These are phyloP conservation scores for Neoitamus cyanurus DNA, from an alignment of 2,888 invertebrate species.

Conservation along the genomic window DNA sequence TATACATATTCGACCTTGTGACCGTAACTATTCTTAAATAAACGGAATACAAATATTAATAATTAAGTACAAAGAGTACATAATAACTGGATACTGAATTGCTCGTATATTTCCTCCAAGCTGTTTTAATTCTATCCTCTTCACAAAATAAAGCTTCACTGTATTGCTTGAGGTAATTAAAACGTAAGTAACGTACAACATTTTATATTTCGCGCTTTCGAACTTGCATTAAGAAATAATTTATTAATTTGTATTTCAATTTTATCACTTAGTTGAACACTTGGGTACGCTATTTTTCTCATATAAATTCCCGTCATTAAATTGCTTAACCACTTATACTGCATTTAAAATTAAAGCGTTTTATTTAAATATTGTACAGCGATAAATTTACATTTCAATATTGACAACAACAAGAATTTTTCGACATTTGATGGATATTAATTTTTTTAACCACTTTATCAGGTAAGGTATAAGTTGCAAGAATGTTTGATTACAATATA, in stretches of 20 bases:
- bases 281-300: slow-evolving; percentile 3
- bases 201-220: not conserved
- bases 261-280: slow-evolving; percentile 24
- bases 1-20: not conserved
- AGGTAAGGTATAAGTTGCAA: slow-evolving; percentile 1
- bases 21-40: not conserved
- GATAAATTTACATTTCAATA: slow-evolving; percentile 12
- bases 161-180: not conserved
- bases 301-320: not conserved
- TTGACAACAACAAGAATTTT: slow-evolving; percentile 12
- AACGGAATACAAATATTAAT: not conserved
- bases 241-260: not conserved
- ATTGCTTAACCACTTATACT: slow-evolving; percentile 4
- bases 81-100: not conserved
- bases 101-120: not conserved
- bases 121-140: not conserved
- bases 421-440: slow-evolving; percentile 5
- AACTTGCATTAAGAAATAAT: not conserved
- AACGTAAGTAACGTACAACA: not conserved
- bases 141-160: slow-evolving; percentile 5
- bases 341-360: slow-evolving; percentile 8
- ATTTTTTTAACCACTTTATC: not conserved
- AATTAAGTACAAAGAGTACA: not conserved
- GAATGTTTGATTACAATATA: slow-evolving; percentile 6
- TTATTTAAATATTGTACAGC: slow-evolving; percentile 7